Evolutionary conservation across 2,888 invertebrate species (phyloP), one percentile per base, ranked within the genome.

Genomic region (Tetragnatha montana): DNA sequence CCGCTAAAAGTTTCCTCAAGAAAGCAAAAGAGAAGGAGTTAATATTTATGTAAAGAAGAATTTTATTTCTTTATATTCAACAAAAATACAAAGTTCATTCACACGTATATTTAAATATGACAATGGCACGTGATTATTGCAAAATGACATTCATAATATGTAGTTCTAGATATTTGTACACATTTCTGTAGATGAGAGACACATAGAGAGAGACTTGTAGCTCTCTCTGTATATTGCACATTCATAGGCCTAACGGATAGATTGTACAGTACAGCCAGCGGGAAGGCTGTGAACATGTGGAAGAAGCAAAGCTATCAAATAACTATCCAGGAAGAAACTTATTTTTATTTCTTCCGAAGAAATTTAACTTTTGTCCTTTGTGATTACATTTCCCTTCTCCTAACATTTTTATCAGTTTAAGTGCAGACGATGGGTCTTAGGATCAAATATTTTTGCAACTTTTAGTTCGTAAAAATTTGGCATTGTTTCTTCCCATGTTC

Each of bases 1-100:
- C 1, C 35, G 35, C 35, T 35, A 35, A 2, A 35, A 35, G 35
- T 35, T 35, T 4, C 35, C 35, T 35, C 17, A 83, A 84, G 22
- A 19, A 74, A 73, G 60, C 74, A 78, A 4, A 81, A 81, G 68
- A 35, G 81, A 74, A 47, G 68, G 19, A 81, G 49, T 71, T 74
- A 17, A 60, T 71, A 22, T n/a, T 87, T 90, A 90, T 90, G 71
- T 90, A 90, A 90, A 87, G 84, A 90, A 83, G 84, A 90, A 84
- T 90, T 90, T 90, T 90, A 90, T 90, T 90, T 84, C 87, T 82
- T 87, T 87, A 84, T 90, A 80, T 87, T 90, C 90, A 90, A 90
- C 90, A 90, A 87, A 90, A 90, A 90, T 90, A 90, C 90, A 90
- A 90, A 90, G 87, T 90, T 84, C 87, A 86, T 90, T 83, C 90